A percentile compares a stretch with the other conserved stretches of the same genome.
Conservation (phyloP, 2,113 vertebrate genomes). For the Climacteris rufus region DNA sequence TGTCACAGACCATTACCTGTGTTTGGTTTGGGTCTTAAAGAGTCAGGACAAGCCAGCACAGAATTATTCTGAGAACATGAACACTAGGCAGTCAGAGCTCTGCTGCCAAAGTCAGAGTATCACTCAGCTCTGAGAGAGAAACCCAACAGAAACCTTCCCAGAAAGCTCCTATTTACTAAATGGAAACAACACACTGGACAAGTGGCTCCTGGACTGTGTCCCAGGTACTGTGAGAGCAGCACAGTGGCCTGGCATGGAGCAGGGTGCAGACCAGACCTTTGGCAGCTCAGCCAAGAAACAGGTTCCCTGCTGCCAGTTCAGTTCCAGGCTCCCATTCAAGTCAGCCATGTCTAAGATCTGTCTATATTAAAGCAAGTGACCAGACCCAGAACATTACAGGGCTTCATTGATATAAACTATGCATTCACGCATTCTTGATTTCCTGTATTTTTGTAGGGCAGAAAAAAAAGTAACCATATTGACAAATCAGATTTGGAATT, state of each 20-base stretch:
- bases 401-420: not conserved
- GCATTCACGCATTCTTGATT: not conserved
- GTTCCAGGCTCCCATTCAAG: not conserved
- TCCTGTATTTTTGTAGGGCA: not conserved
- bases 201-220: not conserved
- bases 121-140: not conserved
- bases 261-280: not conserved
- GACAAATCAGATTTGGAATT: not conserved
- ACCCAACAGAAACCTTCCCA: constrained; percentile 5
- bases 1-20: fast-evolving
- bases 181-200: not conserved
- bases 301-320: not conserved
- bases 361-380: not conserved
- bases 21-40: not conserved
- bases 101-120: not conserved
- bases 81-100: not conserved
- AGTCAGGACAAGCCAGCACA: not conserved
- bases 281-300: not conserved
- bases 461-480: not conserved
- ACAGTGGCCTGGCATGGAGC: not conserved
- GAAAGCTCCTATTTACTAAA: constrained; percentile 16
- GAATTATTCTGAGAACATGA: not conserved
- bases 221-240: not conserved
- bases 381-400: not conserved
- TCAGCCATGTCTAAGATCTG: not conserved